Percentiles rank a stretch among this genome's conserved stretches.
phyloP scores from a whole-genome alignment of 1,140 invertebrate genomes.

The Drosophila mayri region DNA sequence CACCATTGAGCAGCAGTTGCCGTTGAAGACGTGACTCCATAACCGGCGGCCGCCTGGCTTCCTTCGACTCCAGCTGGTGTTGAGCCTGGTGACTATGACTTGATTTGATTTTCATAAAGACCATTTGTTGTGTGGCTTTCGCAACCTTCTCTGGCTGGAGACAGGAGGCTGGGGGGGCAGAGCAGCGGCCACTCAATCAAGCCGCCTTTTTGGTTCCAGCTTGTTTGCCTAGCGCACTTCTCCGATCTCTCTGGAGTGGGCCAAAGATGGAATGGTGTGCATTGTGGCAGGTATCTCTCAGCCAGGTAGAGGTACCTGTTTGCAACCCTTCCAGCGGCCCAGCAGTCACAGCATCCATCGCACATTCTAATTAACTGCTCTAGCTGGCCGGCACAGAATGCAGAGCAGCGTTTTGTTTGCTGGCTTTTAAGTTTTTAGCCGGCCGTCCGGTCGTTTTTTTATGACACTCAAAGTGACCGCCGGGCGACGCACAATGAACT shows the following conservation, averaged over 20 bases:
- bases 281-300: conserved; percentile 9
- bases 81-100: conserved; percentile 67
- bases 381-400: conserved; percentile 76
- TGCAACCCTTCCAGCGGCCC: conserved; percentile 1
- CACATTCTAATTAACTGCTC: conserved; percentile 83
- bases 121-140: conserved; percentile 36
- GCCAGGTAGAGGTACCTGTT: conserved; percentile 32
- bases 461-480: conserved; percentile 82
- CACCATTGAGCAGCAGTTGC: conserved; percentile 56
- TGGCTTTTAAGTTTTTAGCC: conserved; percentile 69
- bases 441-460: conserved; percentile 44
- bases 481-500: conserved; percentile 76
- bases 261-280: conserved; percentile 23
- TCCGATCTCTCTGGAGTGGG: conserved; percentile 32
- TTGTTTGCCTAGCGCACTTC: conserved; percentile 78
- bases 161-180: neutral
- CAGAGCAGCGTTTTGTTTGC: conserved; percentile 75
- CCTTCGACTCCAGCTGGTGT: conserved; percentile 23
- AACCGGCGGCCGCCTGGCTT: conserved; percentile 20
- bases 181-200: conserved; percentile 74
- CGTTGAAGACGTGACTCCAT: conserved; percentile 60
- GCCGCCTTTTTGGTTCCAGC: conserved; percentile 65
- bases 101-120: conserved; percentile 80
- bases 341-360: conserved; percentile 10
- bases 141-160: conserved; percentile 22